phyloP scores from a whole-genome alignment of 2,113 vertebrate species.

The Mastomys coucha region DNA sequence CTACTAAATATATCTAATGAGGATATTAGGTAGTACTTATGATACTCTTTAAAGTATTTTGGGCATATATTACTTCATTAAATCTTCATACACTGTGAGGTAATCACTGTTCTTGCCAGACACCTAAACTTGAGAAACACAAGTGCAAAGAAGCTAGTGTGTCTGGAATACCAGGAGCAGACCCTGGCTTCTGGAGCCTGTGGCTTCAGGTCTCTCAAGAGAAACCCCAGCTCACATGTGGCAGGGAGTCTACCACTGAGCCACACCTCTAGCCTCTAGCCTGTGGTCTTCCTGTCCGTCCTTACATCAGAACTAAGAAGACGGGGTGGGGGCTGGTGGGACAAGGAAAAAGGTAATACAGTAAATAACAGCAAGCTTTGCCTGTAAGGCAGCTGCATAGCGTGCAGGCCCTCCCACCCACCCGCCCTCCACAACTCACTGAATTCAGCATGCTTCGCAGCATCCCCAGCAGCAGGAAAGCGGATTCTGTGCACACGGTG shows the following conservation, averaged over 20 bases:
- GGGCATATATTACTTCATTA: not conserved
- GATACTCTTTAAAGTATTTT: not conserved
- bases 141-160: not conserved
- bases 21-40: not conserved
- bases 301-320: not conserved
- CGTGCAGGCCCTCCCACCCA: not conserved
- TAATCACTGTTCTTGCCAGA: not conserved
- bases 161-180: not conserved
- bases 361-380: not conserved
- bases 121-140: constrained; percentile 20
- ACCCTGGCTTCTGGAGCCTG: not conserved
- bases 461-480: constrained; percentile 96
- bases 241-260: not conserved
- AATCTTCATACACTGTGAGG: not conserved
- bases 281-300: not conserved
- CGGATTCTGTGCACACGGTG: constrained; percentile 95
- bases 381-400: not conserved
- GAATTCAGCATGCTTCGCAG: constrained; percentile 99
- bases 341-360: not conserved
- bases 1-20: not conserved
- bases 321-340: not conserved
- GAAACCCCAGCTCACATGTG: not conserved
- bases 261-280: not conserved
- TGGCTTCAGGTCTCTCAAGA: not conserved
- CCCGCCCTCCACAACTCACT: constrained; percentile 85